Conservation (phyloP, 2,113 vertebrate genomes). For the Nothoprocta pentlandii region DNA sequence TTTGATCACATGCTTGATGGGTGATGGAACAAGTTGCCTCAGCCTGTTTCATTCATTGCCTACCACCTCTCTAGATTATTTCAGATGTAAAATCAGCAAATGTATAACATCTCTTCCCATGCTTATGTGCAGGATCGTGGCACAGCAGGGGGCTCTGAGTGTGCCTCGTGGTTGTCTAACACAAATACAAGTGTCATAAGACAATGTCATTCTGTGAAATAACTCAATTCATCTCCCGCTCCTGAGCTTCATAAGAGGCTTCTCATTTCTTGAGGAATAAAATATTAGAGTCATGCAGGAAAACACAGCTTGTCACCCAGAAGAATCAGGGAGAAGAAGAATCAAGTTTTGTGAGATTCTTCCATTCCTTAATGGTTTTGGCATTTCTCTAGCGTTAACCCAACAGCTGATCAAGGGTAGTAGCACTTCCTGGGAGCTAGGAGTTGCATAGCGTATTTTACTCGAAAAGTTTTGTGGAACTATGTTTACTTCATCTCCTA, state of each 20-base stretch:
- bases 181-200: neutral
- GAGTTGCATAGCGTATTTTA: neutral
- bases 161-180: neutral
- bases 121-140: neutral
- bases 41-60: neutral
- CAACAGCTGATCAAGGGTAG: neutral
- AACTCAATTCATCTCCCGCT: neutral
- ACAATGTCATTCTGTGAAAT: neutral
- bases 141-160: neutral
- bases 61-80: neutral
- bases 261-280: constrained; percentile 18
- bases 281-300: constrained; percentile 4
- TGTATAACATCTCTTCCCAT: neutral
- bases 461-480: constrained; percentile 14
- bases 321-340: neutral
- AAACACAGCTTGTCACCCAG: constrained; percentile 23
- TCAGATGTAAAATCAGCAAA: neutral
- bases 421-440: neutral
- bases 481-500: constrained; percentile 18
- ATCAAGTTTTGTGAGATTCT: neutral
- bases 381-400: neutral
- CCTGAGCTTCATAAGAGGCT: neutral
- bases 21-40: neutral
- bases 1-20: neutral
- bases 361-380: neutral